phyloP scores from a whole-genome alignment of 1,140 invertebrate genomes.

The Drosophila virilis region DNA sequence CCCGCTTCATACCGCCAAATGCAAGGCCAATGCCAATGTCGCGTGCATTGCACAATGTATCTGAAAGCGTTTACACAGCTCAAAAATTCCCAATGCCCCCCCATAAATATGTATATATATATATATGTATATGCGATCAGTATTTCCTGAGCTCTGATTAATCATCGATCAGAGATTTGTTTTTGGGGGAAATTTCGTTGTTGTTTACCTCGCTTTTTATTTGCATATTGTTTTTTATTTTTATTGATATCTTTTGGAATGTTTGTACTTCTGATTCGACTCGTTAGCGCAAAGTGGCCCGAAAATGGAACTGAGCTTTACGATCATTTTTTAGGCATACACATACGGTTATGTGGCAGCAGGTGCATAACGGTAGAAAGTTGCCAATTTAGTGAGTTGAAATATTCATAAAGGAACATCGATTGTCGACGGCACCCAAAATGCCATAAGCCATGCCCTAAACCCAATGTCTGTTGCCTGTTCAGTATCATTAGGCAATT shows the following conservation, averaged over 20 bases:
- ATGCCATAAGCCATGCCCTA: too few relatives aligned
- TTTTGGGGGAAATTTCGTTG: constrained; percentile 21
- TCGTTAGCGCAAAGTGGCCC: constrained; percentile 29
- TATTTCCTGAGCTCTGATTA: constrained; percentile 28
- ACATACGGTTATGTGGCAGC: constrained; percentile 10
- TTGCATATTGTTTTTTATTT: neutral
- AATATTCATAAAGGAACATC: neutral
- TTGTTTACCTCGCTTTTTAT: constrained; percentile 19
- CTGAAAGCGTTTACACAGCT: constrained; percentile 30
- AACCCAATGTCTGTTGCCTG: too few relatives aligned
- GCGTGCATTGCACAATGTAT: constrained; percentile 30
- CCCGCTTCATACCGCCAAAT: neutral
- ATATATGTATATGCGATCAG: neutral
- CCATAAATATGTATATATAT: neutral
- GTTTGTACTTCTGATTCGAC: constrained; percentile 64
- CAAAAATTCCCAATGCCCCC: constrained; percentile 6
- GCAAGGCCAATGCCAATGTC: constrained; percentile 51
- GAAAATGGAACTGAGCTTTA: constrained; percentile 33
- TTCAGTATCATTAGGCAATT: neutral
- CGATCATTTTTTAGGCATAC: constrained; percentile 40
- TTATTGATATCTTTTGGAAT: neutral
- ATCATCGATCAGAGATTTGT: constrained; percentile 24
- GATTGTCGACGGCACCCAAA: too few relatives aligned
- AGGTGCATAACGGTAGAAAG: constrained; percentile 68
- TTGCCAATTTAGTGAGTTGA: constrained; percentile 50